Evolutionary conservation across 1,140 invertebrate genomes (phyloP), one percentile per base, ranked within the genome.

Genomic region (Drosophila baimaii): DNA sequence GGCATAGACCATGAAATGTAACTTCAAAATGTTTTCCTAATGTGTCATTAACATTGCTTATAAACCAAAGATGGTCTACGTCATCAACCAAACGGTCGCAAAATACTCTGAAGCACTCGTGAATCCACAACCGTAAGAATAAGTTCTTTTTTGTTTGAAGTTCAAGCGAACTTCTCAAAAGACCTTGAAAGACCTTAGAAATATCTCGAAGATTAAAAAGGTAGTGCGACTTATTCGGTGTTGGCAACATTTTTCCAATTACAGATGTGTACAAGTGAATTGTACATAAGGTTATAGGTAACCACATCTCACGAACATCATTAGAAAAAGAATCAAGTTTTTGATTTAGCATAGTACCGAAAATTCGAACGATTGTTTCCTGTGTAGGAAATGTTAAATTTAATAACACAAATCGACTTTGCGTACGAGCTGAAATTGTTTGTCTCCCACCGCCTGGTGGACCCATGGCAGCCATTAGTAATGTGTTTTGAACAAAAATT

Each of bases 201-300:
- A 98, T 97, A 89, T 98, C 97, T 73, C 96, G 93, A 66, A 98
- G 91, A 92, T 97, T 98, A 92, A 98, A 98, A 15, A 97, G 92
- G 79, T 98, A 98, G 91, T 98, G 97, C 80, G 97, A 97, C 91
- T 97, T 98, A 35, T 95, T 94, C 1, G 97, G 97, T 3, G 96
- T 97, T 2, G 97, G 97, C 44, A 97, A 90, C 93, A 98, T 95
- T 82, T 95, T 95, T 3, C 89, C 88, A 3, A 94, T 92, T 0
- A 97, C 95, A 59, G 93, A 93, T 81, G 95, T 94, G 84, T 97
- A 98, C 70, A 97, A 92, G 70, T 95, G 94, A 66, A 98, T 94
- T 0, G 96, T 96, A 4, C 95, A 95, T 72, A 93, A 76, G 1
- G 58, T 81, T 15, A 84, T 44, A 19, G 44, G 41, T 84, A 93